These are phyloP conservation scores for Athene noctua DNA, from an alignment of 2,113 vertebrate genomes.

Conservation along the genomic window DNA sequence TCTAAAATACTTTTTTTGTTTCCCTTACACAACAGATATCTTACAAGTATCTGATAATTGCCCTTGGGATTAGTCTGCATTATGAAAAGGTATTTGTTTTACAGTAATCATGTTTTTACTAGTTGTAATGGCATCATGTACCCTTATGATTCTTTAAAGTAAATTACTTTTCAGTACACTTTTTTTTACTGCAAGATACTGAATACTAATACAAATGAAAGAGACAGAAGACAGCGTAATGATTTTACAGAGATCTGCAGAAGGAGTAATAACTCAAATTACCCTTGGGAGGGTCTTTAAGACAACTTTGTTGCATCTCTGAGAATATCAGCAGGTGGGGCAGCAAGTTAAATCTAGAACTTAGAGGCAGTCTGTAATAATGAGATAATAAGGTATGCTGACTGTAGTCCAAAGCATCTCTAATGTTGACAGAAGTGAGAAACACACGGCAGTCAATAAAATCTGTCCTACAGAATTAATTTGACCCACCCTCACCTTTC, in stretches of 20 bases:
- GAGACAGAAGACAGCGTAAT: not conserved
- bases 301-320: not conserved
- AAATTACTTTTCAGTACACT: not conserved
- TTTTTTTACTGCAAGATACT: not conserved
- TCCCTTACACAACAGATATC: slow-evolving; percentile 78
- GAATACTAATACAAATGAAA: not conserved
- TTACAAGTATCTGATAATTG: slow-evolving; percentile 95
- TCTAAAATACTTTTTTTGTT: slow-evolving; percentile 8
- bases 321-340: not conserved
- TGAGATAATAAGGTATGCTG: not conserved
- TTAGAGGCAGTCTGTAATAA: not conserved
- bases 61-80: slow-evolving; percentile 90
- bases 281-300: not conserved
- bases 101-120: not conserved
- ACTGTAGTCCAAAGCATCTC: not conserved
- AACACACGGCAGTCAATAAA: not conserved
- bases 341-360: not conserved
- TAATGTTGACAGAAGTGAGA: not conserved
- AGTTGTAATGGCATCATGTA: not conserved
- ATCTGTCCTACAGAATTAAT: not conserved
- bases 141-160: not conserved
- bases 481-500: not conserved
- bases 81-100: slow-evolving; percentile 86
- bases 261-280: not conserved
- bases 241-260: not conserved